phyloP scores from a whole-genome alignment of 2,888 invertebrate genomes.

The Microplitis deprimator region DNA sequence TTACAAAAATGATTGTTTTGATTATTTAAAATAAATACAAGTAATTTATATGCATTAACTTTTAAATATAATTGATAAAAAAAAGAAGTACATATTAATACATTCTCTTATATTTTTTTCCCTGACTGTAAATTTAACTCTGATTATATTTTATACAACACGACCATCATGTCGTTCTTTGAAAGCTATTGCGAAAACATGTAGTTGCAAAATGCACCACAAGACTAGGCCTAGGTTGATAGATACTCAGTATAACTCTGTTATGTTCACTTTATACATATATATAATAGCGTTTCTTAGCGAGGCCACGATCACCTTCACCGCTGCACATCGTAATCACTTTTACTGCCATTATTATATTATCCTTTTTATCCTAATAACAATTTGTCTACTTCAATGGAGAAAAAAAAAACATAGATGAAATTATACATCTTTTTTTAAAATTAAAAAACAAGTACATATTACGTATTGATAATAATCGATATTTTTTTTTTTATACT shows the following conservation, averaged over 20 bases:
- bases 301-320: constrained; percentile 42
- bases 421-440: background rate
- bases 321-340: constrained; percentile 31
- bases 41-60: too few species aligned
- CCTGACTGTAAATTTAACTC: constrained; percentile 28
- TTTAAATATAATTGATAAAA: background rate
- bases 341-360: constrained; percentile 22
- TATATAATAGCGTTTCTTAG: constrained; percentile 29
- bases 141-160: constrained; percentile 41
- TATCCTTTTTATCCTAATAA: constrained; percentile 16
- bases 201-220: constrained; percentile 56
- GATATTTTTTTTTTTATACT: background rate
- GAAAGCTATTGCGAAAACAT: constrained; percentile 58
- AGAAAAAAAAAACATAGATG: background rate
- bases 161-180: constrained; percentile 47
- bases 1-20: too few species aligned
- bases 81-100: background rate
- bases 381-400: background rate
- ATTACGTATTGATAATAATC: background rate
- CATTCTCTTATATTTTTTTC: background rate
- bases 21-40: too few species aligned
- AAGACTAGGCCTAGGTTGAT: constrained; percentile 53
- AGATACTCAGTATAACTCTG: constrained; percentile 40
- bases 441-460: background rate
- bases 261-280: constrained; percentile 16